Evolutionary conservation across 2,113 vertebrate species (phyloP).

Genomic region (Antennarius striatus): DNA sequence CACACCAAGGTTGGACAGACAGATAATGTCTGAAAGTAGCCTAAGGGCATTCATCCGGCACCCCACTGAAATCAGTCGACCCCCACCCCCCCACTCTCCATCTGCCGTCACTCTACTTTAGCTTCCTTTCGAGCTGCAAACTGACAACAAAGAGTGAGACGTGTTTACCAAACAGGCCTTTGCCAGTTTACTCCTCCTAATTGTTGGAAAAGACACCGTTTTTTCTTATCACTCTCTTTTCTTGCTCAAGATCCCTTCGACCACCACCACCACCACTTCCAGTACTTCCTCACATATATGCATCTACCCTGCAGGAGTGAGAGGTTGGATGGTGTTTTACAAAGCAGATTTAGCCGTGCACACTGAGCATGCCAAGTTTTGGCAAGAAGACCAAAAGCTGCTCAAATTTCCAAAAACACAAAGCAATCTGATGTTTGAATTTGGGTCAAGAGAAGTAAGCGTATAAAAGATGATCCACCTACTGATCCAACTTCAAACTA

Average conservation of each 20-base stretch:
- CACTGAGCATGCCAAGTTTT: conserved; percentile 56
- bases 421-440: conserved; percentile 54
- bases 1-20: conserved; percentile 42
- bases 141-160: conserved; percentile 73
- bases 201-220: conserved; percentile 61
- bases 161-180: conserved; percentile 72
- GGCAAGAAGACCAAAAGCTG: conserved; percentile 57
- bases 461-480: conserved; percentile 53
- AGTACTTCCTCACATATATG: not conserved
- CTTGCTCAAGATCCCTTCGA: not conserved
- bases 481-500: conserved; percentile 51
- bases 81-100: conserved; percentile 11
- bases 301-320: conserved; percentile 39
- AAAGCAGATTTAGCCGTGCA: conserved; percentile 52
- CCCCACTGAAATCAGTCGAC: conserved; percentile 30
- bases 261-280: not conserved
- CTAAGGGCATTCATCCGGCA: conserved; percentile 60
- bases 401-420: conserved; percentile 48
- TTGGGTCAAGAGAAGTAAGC: conserved; percentile 61
- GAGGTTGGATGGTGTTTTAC: conserved; percentile 38
- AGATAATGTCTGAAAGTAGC: conserved; percentile 71
- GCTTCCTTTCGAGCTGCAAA: conserved; percentile 62
- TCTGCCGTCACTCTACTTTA: conserved; percentile 61
- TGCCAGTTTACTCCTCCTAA: conserved; percentile 65
- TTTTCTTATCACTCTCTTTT: conserved; percentile 24